Percentiles rank a stretch among this genome's conserved stretches.
phyloP scores from a whole-genome alignment of 1,140 invertebrate genomes.

The Sitophilus oryzae region DNA sequence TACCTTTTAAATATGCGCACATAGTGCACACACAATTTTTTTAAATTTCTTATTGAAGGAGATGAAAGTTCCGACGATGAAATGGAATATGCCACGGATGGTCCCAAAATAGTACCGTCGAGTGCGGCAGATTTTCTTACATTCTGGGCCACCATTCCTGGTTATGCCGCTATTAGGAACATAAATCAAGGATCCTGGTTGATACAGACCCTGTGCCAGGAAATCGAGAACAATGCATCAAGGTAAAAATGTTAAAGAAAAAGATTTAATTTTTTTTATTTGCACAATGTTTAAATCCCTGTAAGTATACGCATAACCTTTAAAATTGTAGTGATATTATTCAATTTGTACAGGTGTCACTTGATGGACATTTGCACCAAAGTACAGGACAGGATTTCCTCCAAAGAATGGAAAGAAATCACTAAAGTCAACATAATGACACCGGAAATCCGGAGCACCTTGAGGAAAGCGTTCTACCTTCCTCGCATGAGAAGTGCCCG shows the following conservation, averaged over 20 bases:
- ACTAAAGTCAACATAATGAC: conserved; percentile 18
- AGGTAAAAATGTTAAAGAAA: conserved; percentile 18
- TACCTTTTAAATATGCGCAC: no score
- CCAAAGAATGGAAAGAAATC: conserved; percentile 26
- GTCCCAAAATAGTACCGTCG: conserved; percentile 44
- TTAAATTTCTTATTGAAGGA: not conserved
- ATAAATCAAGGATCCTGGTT: conserved; percentile 68
- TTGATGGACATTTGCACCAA: conserved; percentile 34
- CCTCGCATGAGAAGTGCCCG: no score
- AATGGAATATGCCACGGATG: conserved; percentile 22
- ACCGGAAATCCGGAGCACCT: conserved; percentile 12
- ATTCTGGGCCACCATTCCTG: conserved; percentile 65
- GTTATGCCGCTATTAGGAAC: conserved; percentile 69
- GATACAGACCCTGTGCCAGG: conserved; percentile 61
- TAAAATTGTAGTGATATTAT: not conserved
- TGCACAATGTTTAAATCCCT: no score
- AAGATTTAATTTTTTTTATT: conserved; percentile 2
- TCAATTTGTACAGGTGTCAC: conserved; percentile 26
- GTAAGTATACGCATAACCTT: no score
- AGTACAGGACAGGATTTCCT: conserved; percentile 23
- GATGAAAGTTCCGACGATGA: conserved; percentile 13
- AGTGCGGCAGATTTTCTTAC: conserved; percentile 69
- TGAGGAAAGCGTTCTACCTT: conserved; percentile 22
- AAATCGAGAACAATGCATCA: conserved; percentile 48
- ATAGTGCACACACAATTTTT: no score